Evolutionary conservation across 2,113 vertebrate species (phyloP).

Genomic region (Corythoichthys haematopterus): DNA sequence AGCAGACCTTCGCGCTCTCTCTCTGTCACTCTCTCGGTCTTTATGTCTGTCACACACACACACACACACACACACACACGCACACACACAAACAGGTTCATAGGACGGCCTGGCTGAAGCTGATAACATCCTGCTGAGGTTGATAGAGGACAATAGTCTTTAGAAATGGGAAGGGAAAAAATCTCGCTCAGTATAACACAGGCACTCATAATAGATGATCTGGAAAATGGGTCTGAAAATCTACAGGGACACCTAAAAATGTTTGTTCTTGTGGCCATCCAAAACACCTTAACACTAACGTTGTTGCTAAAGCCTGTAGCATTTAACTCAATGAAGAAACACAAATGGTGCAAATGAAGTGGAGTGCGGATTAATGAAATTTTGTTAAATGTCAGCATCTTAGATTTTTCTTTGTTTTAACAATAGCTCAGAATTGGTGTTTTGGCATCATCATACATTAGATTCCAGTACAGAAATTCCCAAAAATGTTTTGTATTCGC

Average conservation of each 20-base stretch:
- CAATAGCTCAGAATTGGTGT: slow-evolving; percentile 13
- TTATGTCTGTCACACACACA: background rate
- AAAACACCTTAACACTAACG: background rate
- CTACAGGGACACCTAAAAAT: slow-evolving; percentile 16
- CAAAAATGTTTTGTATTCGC: no score
- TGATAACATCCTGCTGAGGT: slow-evolving; percentile 66
- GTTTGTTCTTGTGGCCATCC: background rate
- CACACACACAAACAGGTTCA: slow-evolving; percentile 36
- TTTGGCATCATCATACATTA: background rate
- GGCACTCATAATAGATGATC: slow-evolving; percentile 23
- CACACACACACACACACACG: background rate
- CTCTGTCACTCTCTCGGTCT: background rate
- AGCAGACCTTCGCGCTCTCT: background rate
- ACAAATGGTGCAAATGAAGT: slow-evolving; percentile 7
- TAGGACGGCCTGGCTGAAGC: slow-evolving; percentile 57
- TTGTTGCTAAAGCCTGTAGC: background rate
- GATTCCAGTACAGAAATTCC: background rate
- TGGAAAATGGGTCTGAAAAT: slow-evolving; percentile 17
- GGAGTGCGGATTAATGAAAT: background rate
- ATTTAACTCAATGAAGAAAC: slow-evolving; percentile 30
- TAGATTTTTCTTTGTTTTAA: background rate
- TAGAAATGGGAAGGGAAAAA: slow-evolving; percentile 40
- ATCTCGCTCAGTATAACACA: slow-evolving; percentile 15
- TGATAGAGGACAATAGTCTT: slow-evolving; percentile 65
- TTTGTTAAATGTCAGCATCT: slow-evolving; percentile 13